A percentile compares a stretch with the other conserved stretches of the same genome.
Conservation (phyloP, 2,797 vertebrate genomes). For the Pelodytes ibericus region DNA sequence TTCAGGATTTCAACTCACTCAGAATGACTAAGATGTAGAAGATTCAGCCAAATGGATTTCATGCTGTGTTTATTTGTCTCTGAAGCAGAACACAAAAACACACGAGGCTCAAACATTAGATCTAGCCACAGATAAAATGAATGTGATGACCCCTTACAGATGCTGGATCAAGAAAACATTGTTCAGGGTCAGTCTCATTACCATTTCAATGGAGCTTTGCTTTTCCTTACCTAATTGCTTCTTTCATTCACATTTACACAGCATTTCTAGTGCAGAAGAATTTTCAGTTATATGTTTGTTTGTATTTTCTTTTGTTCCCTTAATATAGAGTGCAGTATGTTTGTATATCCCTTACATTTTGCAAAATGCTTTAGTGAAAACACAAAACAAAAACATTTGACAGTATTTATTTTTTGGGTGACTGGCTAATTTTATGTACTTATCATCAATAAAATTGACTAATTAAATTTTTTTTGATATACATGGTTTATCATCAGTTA, state of each 20-base stretch:
- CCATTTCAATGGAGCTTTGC: constrained; percentile 29
- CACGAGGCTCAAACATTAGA: constrained; percentile 41
- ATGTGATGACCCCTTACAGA: constrained; percentile 39
- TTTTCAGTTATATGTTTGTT: constrained; percentile 13
- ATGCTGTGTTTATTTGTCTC: constrained; percentile 38
- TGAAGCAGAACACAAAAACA: constrained; percentile 22
- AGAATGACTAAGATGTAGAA: background rate
- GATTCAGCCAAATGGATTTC: constrained; percentile 8
- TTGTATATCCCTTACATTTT: too few species aligned
- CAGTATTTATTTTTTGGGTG: too few species aligned
- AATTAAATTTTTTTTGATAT: too few species aligned
- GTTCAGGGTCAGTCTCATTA: constrained; percentile 20
- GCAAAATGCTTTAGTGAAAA: too few species aligned
- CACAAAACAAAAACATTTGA: too few species aligned
- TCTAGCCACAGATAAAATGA: constrained; percentile 34
- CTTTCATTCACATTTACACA: constrained; percentile 28
- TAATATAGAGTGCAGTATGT: too few species aligned
- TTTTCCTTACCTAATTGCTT: constrained; percentile 43
- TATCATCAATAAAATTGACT: too few species aligned
- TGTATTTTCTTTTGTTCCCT: too few species aligned
- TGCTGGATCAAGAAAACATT: constrained; percentile 32
- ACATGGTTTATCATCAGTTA: too few species aligned
- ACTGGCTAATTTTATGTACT: too few species aligned
- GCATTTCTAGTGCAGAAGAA: background rate
- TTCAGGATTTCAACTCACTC: constrained; percentile 19